phyloP scores from a whole-genome alignment of 2,797 vertebrate genomes.

The Notamacropus eugenii region DNA sequence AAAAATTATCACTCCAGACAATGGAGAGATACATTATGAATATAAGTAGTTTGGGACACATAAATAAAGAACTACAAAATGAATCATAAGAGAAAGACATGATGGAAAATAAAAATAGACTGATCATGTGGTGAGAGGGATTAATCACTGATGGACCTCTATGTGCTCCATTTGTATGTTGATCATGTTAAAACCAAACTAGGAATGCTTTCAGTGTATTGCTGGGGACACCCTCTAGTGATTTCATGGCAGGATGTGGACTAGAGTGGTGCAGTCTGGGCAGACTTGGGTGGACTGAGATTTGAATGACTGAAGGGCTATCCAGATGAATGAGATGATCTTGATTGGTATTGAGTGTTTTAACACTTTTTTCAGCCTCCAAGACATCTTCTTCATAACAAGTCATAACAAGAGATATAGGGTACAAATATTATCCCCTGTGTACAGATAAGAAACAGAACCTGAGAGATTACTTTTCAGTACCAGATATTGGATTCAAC shows the following conservation, averaged over 20 bases:
- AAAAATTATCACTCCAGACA: not conserved
- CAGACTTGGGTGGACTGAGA: not conserved
- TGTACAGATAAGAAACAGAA: not conserved
- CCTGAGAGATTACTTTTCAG: not conserved
- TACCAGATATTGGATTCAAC: not conserved
- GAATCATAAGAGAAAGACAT: not conserved
- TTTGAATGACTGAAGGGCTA: not conserved
- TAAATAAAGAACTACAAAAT: not conserved
- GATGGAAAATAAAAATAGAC: not conserved
- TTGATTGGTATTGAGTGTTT: not conserved
- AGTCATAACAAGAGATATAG: not conserved
- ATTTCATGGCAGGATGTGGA: not conserved
- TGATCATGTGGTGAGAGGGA: not conserved
- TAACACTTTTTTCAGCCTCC: not conserved
- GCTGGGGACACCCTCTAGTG: not conserved
- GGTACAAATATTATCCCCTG: not conserved
- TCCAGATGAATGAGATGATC: not conserved
- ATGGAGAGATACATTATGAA: not conserved
- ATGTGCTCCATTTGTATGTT: not conserved
- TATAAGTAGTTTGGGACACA: not conserved
- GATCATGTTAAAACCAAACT: not conserved
- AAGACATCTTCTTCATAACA: not conserved
- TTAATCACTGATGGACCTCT: not conserved
- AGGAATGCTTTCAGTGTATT: not conserved
- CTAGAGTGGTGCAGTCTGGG: not conserved